Evolutionary conservation across 1,140 invertebrate species (phyloP).

Genomic region (Orussus abietinus): DNA sequence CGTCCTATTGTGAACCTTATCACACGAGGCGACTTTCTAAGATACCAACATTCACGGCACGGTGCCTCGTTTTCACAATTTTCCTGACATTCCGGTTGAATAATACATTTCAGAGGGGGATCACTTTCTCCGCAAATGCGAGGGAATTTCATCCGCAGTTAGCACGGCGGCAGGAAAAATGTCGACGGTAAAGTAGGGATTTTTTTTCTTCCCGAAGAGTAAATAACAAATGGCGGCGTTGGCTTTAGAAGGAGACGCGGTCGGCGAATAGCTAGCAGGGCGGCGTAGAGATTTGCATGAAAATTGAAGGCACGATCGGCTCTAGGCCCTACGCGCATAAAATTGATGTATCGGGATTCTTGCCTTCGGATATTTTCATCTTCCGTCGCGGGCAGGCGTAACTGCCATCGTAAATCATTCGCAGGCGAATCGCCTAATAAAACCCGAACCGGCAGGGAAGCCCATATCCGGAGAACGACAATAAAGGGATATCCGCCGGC

Average conservation of each 20-base stretch:
- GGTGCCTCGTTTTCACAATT: slow-evolving; percentile 8
- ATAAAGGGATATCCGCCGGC: not conserved
- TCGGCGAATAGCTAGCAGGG: not conserved
- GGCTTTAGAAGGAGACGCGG: not conserved
- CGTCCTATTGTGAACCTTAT: too few species aligned
- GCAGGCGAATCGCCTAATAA: slow-evolving; percentile 3
- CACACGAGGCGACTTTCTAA: too few species aligned
- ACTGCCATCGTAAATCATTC: slow-evolving; percentile 20
- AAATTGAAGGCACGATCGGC: slow-evolving; percentile 38
- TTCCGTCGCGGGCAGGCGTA: slow-evolving; percentile 4
- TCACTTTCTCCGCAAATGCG: not conserved
- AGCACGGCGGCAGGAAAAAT: not conserved
- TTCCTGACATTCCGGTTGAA: too few species aligned
- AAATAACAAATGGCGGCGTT: slow-evolving; percentile 1
- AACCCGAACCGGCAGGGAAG: slow-evolving; percentile 5
- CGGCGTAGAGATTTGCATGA: slow-evolving; percentile 34
- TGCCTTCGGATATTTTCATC: slow-evolving; percentile 26
- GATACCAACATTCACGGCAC: not conserved
- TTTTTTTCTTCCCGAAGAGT: not conserved
- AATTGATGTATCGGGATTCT: slow-evolving; percentile 35
- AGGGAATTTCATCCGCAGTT: slow-evolving; percentile 1
- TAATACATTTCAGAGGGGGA: too few species aligned
- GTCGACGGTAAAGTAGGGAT: slow-evolving; percentile 3
- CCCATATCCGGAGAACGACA: slow-evolving; percentile 20
- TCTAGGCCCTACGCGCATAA: slow-evolving; percentile 19